A percentile compares a stretch with the other conserved stretches of the same genome.
phyloP scores from a whole-genome alignment of 2,888 invertebrate genomes.

The Netelia inedita region DNA sequence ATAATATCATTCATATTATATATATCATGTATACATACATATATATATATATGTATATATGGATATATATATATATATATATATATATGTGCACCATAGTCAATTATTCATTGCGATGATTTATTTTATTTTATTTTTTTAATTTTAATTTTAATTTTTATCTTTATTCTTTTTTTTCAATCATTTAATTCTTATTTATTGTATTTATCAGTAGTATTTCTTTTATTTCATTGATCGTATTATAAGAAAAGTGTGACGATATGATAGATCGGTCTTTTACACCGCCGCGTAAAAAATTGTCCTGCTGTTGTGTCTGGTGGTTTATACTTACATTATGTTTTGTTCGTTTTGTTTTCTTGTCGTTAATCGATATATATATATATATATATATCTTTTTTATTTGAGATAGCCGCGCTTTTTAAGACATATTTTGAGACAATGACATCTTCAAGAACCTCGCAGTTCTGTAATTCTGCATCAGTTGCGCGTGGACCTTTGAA shows the following conservation, averaged over 20 bases:
- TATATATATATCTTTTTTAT: slow-evolving; percentile 12
- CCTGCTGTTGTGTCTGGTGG: slow-evolving; percentile 49
- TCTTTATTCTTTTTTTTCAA: slow-evolving; percentile 36
- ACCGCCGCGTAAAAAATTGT: slow-evolving; percentile 72
- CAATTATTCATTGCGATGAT: slow-evolving; percentile 62
- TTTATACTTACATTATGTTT: slow-evolving; percentile 56
- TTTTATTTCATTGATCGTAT: slow-evolving; percentile 70
- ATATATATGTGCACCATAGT: slow-evolving; percentile 51
- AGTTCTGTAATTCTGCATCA: not conserved
- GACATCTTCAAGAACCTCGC: not conserved
- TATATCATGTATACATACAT: slow-evolving; percentile 6
- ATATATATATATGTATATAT: not conserved
- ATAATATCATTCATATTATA: slow-evolving; percentile 14
- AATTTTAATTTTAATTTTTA: slow-evolving; percentile 27
- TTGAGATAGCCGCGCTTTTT: not conserved
- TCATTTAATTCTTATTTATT: slow-evolving; percentile 72
- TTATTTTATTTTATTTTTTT: slow-evolving; percentile 59
- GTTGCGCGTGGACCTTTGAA: slow-evolving; percentile 49
- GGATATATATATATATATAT: slow-evolving; percentile 13
- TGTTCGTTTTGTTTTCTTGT: slow-evolving; percentile 36
- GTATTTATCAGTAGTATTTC: slow-evolving; percentile 72
- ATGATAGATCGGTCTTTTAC: slow-evolving; percentile 77
- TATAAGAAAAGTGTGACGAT: slow-evolving; percentile 80
- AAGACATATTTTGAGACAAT: not conserved
- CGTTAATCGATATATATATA: slow-evolving; percentile 23